phyloP scores from a whole-genome alignment of 2,113 vertebrate species.

The Scopus umbretta region DNA sequence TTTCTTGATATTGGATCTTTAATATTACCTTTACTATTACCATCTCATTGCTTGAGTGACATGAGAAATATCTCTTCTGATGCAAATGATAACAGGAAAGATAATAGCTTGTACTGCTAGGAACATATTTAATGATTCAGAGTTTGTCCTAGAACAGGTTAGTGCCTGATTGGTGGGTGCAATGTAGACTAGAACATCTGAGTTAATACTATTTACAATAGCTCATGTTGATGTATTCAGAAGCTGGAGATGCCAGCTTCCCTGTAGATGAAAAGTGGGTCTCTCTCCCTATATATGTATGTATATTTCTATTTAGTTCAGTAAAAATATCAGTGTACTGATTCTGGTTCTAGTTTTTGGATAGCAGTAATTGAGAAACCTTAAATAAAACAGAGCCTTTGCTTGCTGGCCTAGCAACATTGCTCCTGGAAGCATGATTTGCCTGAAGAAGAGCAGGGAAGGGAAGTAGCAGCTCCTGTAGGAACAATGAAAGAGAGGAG shows the following conservation, averaged over 20 bases:
- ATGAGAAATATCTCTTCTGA: neutral
- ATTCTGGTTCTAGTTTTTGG: neutral
- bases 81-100: neutral
- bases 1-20: neutral
- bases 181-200: neutral
- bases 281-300: too few species aligned
- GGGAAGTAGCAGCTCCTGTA: neutral
- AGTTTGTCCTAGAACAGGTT: neutral
- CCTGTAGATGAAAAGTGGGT: neutral
- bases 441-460: neutral
- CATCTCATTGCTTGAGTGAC: neutral
- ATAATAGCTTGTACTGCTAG: neutral
- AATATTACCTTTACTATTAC: too few species aligned
- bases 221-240: neutral
- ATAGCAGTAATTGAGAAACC: neutral
- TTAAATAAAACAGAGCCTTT: neutral
- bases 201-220: neutral
- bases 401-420: neutral
- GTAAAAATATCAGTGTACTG: neutral
- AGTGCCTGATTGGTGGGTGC: neutral
- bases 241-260: neutral
- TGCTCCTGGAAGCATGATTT: neutral
- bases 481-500: neutral
- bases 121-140: neutral
- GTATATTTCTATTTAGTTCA: neutral